A percentile compares a stretch with the other conserved stretches of the same genome.
Evolutionary conservation across 2,113 vertebrate genomes (phyloP).

Genomic region (Nycticorax nycticorax): DNA sequence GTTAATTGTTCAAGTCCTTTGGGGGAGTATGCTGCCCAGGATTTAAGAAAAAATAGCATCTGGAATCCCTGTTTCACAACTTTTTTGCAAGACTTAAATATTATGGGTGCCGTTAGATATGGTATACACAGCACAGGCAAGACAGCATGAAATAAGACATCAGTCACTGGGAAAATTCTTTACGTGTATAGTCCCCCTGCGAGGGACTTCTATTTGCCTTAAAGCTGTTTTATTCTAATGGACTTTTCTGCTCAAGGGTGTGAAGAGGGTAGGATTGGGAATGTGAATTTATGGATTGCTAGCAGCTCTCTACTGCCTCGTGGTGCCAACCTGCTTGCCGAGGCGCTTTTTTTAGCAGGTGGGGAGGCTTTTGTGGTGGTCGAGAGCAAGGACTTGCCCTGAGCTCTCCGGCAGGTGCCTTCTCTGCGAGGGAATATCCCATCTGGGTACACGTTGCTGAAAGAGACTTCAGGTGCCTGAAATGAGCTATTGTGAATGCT

Average conservation of each 20-base stretch:
- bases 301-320: not conserved
- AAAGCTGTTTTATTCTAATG: not conserved
- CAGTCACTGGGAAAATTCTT: not conserved
- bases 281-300: not conserved
- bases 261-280: not conserved
- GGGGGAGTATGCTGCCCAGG: not conserved
- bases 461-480: not conserved
- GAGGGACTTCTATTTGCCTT: not conserved
- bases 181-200: not conserved
- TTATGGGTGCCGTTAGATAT: not conserved
- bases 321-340: not conserved
- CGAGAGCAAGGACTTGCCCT: not conserved
- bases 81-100: not conserved
- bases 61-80: slow-evolving; percentile 10
- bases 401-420: not conserved
- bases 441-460: not conserved
- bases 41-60: slow-evolving; percentile 31
- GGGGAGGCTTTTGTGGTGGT: not conserved
- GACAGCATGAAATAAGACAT: not conserved
- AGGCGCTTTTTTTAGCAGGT: not conserved
- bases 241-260: not conserved
- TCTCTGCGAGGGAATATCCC: not conserved
- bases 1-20: slow-evolving; percentile 21
- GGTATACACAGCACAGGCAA: not conserved
- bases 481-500: not conserved